phyloP scores from a whole-genome alignment of 1,140 invertebrate species.

The Sycobia sp. region DNA sequence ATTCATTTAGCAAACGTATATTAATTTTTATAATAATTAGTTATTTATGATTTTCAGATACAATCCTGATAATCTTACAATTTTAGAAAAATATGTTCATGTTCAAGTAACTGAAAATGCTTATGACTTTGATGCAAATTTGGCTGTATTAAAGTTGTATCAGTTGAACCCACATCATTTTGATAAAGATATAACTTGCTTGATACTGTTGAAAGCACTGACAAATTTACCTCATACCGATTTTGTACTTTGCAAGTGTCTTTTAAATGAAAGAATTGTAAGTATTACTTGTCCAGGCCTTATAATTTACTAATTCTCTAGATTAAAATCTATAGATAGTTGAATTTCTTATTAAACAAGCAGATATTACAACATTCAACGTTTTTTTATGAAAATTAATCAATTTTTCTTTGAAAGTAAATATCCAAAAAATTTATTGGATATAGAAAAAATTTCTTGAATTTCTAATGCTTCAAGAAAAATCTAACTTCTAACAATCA shows the following conservation, averaged over 20 bases:
- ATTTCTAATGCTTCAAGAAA: neutral
- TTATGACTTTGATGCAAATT: constrained; percentile 95
- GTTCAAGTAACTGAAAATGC: constrained; percentile 91
- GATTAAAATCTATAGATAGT: neutral
- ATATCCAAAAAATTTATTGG: no score
- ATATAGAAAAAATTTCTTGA: no score
- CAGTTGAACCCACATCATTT: constrained; percentile 93
- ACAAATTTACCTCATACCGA: constrained; percentile 97
- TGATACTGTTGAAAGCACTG: constrained; percentile 91
- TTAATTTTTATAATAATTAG: constrained; percentile 28
- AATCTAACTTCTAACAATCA: neutral
- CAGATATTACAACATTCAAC: neutral
- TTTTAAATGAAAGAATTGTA: constrained; percentile 86
- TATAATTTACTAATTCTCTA: no score
- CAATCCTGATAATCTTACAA: constrained; percentile 90
- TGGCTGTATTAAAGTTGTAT: constrained; percentile 89
- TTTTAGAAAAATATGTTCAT: constrained; percentile 90
- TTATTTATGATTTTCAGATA: no score
- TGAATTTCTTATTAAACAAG: neutral
- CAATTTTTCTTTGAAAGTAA: no score
- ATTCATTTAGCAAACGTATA: neutral
- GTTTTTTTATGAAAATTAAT: neutral
- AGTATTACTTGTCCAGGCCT: constrained; percentile 40
- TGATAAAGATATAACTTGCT: constrained; percentile 78
- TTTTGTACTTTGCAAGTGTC: constrained; percentile 95